These are phyloP conservation scores for Drosophila mauritiana DNA, from an alignment of 1,140 invertebrate genomes.

Conservation along the genomic window DNA sequence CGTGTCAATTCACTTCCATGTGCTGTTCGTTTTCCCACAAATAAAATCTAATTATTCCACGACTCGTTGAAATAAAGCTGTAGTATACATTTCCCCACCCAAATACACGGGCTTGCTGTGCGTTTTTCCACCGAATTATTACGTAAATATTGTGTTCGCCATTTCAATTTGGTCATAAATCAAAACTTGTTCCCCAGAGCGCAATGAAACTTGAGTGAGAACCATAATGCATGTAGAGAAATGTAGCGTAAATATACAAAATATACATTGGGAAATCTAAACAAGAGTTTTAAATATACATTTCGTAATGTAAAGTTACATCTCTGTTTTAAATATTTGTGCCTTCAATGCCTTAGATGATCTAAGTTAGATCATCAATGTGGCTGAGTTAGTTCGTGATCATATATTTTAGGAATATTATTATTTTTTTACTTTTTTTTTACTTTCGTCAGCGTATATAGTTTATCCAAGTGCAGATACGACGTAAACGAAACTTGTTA, in stretches of 20 bases:
- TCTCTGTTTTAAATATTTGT: no score
- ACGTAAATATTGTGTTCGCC: constrained; percentile 48
- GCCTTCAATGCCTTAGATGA: no score
- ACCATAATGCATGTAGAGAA: constrained; percentile 3
- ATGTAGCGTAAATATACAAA: not conserved
- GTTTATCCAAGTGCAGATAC: not conserved
- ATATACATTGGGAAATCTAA: not conserved
- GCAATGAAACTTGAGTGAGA: constrained; percentile 50
- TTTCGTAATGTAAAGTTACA: no score
- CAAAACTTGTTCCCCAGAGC: constrained; percentile 37
- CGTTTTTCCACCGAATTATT: constrained; percentile 49
- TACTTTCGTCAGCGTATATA: rapidly evolving
- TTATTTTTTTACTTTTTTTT: no score
- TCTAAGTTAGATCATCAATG: no score
- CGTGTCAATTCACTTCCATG: constrained; percentile 59
- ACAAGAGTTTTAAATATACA: no score
- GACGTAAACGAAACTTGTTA: constrained; percentile 57
- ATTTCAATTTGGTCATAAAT: constrained; percentile 52
- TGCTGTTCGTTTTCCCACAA: constrained; percentile 52
- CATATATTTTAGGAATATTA: no score
- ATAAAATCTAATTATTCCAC: constrained; percentile 45
- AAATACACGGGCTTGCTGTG: constrained; percentile 21
- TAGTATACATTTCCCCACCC: constrained; percentile 18
- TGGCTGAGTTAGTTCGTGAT: no score
- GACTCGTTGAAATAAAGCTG: constrained; percentile 13